Evolutionary conservation across 1,140 invertebrate genomes (phyloP), one percentile per base, ranked within the genome.

Genomic region (Hirudo medicinalis): DNA sequence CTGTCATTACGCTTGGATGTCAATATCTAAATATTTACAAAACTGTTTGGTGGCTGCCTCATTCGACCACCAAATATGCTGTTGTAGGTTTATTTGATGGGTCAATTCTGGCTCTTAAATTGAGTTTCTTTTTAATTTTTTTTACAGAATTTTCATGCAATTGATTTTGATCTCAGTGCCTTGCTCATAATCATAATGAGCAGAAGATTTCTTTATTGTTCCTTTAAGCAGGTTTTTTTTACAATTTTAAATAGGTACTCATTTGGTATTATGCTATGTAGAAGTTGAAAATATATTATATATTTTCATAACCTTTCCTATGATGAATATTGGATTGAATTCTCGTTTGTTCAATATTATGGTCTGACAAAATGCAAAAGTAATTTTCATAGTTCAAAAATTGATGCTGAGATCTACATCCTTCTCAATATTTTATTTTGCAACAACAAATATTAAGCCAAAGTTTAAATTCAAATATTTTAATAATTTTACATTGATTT

Each of bases 31-130:
- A 97, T 83, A 84, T 97, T 15, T 98, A 97, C 79, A 87, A 90
- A 73, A 95, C 92, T 49, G 89, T 93, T n/a, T 97, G 92, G 91
- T 97, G 94, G 94, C 80, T 97, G 32, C 91, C 92, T 22, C 88
- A 96, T 77, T 93, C 92, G 3, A 89, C 92, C 79, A 91, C 88
- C 75, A 87, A 87, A 76, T 90, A 91, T 82, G 88, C 89, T 75
- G 87, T 96, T 87, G 92, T 94, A 84, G 83, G 86, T 83, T 54
- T 19, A 20, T 70, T 55, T 53, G 15, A 27, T 71, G 25, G 27
- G 54, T 49, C 66, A 72, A 70, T n/a, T 27, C 4, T 67, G 66
- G 32, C 15, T 71, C 3, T 20, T 54, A 25, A 22, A n/a, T 36
- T 40, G 22, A 40, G 22, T 72, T 55, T 49, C 0, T 74, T 75